phyloP scores from a whole-genome alignment of 2,113 vertebrate species.

The Lophura nycthemera region DNA sequence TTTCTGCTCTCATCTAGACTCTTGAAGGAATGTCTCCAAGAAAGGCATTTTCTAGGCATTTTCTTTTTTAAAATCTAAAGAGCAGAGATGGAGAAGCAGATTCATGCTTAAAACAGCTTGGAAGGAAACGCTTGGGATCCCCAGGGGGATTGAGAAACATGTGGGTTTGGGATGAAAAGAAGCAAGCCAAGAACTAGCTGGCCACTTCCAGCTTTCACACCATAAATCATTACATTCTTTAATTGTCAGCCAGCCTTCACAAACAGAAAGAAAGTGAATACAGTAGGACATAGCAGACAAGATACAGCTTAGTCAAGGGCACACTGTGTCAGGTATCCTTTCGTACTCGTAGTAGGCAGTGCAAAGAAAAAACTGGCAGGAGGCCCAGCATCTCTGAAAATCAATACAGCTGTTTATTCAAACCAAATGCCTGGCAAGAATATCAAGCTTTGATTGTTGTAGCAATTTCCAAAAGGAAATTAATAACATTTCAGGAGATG shows the following conservation, averaged over 20 bases:
- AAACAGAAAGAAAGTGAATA: neutral
- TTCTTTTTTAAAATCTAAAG: constrained; percentile 45
- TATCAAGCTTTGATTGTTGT: constrained; percentile 20
- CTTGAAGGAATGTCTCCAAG: neutral
- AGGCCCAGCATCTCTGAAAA: constrained; percentile 33
- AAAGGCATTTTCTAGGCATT: constrained; percentile 17
- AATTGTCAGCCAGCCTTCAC: neutral
- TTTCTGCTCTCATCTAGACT: constrained; percentile 2
- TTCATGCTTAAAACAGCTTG: constrained; percentile 39
- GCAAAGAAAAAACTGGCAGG: neutral
- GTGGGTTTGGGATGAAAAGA: constrained; percentile 43
- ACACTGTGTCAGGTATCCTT: neutral
- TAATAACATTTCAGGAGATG: constrained; percentile 51
- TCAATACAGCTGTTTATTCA: constrained; percentile 59
- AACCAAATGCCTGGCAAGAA: constrained; percentile 53
- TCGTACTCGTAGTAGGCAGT: neutral
- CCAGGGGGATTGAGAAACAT: constrained; percentile 43
- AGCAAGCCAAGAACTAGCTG: constrained; percentile 11
- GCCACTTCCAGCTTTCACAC: constrained; percentile 49
- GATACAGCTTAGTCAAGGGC: neutral
- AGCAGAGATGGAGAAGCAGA: constrained; percentile 27
- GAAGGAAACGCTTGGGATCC: constrained; percentile 34
- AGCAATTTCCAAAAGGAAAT: constrained; percentile 60
- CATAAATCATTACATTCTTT: constrained; percentile 26
- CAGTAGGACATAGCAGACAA: neutral